A percentile compares a stretch with the other conserved stretches of the same genome.
These are phyloP conservation scores for Galerucella pusilla DNA, from an alignment of 2,888 invertebrate genomes.

Conservation along the genomic window DNA sequence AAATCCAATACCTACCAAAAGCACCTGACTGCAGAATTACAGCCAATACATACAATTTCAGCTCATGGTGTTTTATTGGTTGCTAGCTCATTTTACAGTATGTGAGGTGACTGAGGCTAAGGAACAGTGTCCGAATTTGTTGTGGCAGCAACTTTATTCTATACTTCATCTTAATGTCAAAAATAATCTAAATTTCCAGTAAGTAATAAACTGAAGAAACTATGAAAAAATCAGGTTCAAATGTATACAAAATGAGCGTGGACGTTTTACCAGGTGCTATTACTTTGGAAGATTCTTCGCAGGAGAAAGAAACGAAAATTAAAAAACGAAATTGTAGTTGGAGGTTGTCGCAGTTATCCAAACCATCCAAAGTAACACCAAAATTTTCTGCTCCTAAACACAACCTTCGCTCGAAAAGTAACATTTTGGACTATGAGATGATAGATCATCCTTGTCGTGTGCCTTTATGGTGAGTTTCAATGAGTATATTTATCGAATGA, in stretches of 20 bases:
- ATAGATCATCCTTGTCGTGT: constrained; percentile 1
- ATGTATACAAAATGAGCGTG: constrained; percentile 9
- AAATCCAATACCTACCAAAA: too few relatives aligned
- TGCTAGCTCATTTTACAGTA: too few relatives aligned
- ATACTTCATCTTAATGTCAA: background rate
- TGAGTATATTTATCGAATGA: too few relatives aligned
- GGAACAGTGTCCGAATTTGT: background rate
- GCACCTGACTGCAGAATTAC: too few relatives aligned
- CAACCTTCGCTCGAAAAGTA: background rate
- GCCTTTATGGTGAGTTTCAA: background rate
- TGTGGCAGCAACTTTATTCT: background rate
- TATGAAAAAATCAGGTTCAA: background rate
- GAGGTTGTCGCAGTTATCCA: background rate
- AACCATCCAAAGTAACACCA: background rate
- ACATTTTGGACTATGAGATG: background rate
- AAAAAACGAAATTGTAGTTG: background rate
- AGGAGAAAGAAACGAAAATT: background rate
- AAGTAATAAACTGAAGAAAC: background rate
- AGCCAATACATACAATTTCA: too few relatives aligned
- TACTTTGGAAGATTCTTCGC: background rate
- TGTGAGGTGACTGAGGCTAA: too few relatives aligned
- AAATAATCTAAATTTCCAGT: background rate
- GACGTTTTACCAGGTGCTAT: background rate
- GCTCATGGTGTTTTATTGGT: too few relatives aligned
- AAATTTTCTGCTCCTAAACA: background rate